These are phyloP conservation scores for Thalpophila matura DNA, from an alignment of 2,888 invertebrate species.

Conservation along the genomic window DNA sequence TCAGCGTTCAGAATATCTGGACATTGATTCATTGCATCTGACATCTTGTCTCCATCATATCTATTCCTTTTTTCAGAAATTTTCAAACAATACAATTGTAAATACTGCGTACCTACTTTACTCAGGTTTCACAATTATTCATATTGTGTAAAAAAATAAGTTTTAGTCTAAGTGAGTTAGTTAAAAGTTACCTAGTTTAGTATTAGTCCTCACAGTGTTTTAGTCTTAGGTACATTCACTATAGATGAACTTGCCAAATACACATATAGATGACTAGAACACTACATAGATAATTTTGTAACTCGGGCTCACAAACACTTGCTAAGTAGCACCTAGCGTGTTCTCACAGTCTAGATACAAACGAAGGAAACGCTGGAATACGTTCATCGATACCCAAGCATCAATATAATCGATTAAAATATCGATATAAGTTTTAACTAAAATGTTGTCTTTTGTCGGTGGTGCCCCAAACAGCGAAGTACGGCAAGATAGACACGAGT, in stretches of 20 bases:
- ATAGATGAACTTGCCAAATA: constrained; percentile 50
- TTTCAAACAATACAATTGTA: constrained; percentile 28
- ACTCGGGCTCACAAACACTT: constrained; percentile 54
- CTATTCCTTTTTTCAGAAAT: constrained; percentile 34
- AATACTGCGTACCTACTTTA: constrained; percentile 10
- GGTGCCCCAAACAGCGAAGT: constrained; percentile 90
- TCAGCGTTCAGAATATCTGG: constrained; percentile 17
- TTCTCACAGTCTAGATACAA: constrained; percentile 49
- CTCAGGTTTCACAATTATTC: constrained; percentile 5
- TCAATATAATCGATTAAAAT: constrained; percentile 50
- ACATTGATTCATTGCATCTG: constrained; percentile 52
- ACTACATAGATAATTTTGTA: constrained; percentile 47
- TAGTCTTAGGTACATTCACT: constrained; percentile 43
- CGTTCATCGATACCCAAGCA: constrained; percentile 38
- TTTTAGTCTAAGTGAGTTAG: constrained; percentile 31
- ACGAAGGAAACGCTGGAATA: constrained; percentile 65
- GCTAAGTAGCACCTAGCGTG: constrained; percentile 48
- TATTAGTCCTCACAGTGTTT: constrained; percentile 47
- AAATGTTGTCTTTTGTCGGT: constrained; percentile 90
- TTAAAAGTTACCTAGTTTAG: constrained; percentile 28
- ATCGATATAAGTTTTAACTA: constrained; percentile 78
- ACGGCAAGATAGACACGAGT: constrained; percentile 88
- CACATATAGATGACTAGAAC: constrained; percentile 47
- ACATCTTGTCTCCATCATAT: constrained; percentile 31
- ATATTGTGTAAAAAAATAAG: constrained; percentile 17